Base-by-base conservation (phyloP, 2,888 invertebrate species). In the Zootermopsis nevadensis region DNA sequence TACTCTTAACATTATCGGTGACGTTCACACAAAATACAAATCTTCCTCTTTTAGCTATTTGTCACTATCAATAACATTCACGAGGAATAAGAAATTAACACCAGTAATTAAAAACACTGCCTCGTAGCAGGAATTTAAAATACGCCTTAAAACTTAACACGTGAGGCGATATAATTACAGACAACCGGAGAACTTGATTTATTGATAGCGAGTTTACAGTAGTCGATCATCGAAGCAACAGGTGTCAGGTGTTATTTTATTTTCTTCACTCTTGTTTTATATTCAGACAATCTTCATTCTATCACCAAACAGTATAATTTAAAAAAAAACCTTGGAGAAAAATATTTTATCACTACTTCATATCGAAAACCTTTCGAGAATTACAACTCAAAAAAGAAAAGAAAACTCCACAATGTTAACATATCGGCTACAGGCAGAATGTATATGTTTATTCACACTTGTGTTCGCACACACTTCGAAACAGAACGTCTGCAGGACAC, bases 221-320 rank as follows among this genome's bases (percentile, higher is more conserved):
- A 66, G 66, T 79, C 79, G 79, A 79, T 79, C 66, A 79, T 35
- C 15, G 66, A 79, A 60, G n/a, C 66, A 79, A 79, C 79, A 79
- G 60, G 79, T 79, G 79, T 79, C 79, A 33, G 30, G 6, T 24
- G n/a, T 31, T 48, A 2, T 19, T 33, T 33, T 30, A 10, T 74
- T 35, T 6, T 35, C 22, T n/a, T n/a, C 74, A 38, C 60, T 55
- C 15, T 12, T 79, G 33, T 60, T 55, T 79, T 33, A 79, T 35
- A 79, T 48, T 79, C 8, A 31, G 30, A 31, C 53, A 60, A 79
- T 60, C 79, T 79, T 31, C 69, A 31, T 31, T 33, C 24, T 42
- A 30, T 38, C 42, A 74, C 74, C 31, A 74, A 42, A 74, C 10
- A n/a, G 1, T 74, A n/a, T 74, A 8, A 6, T 74, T 74, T 12